Base-by-base conservation (phyloP, 2,113 vertebrate species). In the Corythornis cristatus region DNA sequence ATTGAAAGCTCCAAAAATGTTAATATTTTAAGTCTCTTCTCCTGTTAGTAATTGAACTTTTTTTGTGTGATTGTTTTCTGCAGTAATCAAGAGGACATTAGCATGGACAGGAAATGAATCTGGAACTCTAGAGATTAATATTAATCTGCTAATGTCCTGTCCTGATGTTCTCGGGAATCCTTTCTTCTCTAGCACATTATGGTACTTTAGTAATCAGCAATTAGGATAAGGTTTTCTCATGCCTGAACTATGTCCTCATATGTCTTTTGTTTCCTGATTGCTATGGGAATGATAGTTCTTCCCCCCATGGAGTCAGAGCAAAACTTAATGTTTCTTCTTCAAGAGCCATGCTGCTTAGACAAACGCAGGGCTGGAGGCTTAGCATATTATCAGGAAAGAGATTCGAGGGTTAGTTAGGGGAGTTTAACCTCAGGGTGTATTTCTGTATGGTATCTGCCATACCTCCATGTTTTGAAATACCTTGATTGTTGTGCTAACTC, bases 1-100 rank as follows among this genome's bases (percentile, higher is more conserved):
- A 70, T 96, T 97, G 96, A 97, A 97, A 97, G 96, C 94, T 95
- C 91, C 57, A 93, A 88, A 97, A 97, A 96, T 97, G 91, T 97
- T 98, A 98, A 97, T 97, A 97, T 98, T 97, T 97, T 98, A 98
- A 98, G 92, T 96, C 91, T 97, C 86, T 85, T 94, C 95, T 97
- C 95, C 90, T 97, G 95, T 95, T 96, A 96, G 71, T 95, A 97
- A 97, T 98, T 94, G 60, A 97, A 96, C 93, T 95, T 96, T 96
- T 96, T 97, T 96, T 93, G 78, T 93, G 82, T 96, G 95, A 95
- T 97, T 97, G 97, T 98, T 97, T 97, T 95, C 95, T 96, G 86
- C 92, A 87, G 95, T 97, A 97, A 98, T 97, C 95, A 97, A 96
- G 97, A 97, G 90, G 95, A 95, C 96, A 98, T 98, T 97, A 98